Conservation (phyloP, 2,888 invertebrate genomes). For the Nowickia ferox region DNA sequence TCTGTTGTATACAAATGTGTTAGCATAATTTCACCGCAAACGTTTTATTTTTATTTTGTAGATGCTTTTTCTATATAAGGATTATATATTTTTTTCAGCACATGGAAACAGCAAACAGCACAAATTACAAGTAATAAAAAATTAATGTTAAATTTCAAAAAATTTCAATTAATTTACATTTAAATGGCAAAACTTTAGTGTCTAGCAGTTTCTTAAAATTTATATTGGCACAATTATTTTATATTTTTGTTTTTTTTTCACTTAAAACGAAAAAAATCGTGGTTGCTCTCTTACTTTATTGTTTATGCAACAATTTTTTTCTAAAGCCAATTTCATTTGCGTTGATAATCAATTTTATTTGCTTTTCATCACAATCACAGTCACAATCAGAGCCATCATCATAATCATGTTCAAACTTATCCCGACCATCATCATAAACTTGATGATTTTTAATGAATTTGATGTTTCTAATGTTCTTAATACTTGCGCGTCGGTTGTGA, state of each 20-base stretch:
- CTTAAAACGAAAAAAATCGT: constrained; percentile 34
- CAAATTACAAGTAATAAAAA: too few species aligned
- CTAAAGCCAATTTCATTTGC: constrained; percentile 38
- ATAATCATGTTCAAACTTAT: constrained; percentile 21
- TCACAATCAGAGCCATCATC: constrained; percentile 22
- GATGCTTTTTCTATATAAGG: background rate
- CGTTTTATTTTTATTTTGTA: constrained; percentile 1
- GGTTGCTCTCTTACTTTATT: background rate
- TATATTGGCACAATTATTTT: too few species aligned
- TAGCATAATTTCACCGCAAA: constrained; percentile 78
- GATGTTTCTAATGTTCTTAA: constrained; percentile 39
- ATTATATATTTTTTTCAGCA: background rate
- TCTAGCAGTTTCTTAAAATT: too few species aligned
- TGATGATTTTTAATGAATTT: constrained; percentile 45
- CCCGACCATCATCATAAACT: constrained; percentile 25
- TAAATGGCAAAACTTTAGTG: too few species aligned
- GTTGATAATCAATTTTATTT: constrained; percentile 60
- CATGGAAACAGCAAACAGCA: constrained; percentile 1
- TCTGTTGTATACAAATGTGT: constrained; percentile 82
- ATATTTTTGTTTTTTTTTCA: background rate
- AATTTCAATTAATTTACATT: background rate
- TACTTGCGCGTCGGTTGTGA: constrained; percentile 34
- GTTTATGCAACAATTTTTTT: background rate
- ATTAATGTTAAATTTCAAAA: too few species aligned
- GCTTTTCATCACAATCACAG: constrained; percentile 47